These are phyloP conservation scores for Luidia sarsii DNA, from an alignment of 53 echinoderm and acorn worm genomes.

Conservation along the genomic window DNA sequence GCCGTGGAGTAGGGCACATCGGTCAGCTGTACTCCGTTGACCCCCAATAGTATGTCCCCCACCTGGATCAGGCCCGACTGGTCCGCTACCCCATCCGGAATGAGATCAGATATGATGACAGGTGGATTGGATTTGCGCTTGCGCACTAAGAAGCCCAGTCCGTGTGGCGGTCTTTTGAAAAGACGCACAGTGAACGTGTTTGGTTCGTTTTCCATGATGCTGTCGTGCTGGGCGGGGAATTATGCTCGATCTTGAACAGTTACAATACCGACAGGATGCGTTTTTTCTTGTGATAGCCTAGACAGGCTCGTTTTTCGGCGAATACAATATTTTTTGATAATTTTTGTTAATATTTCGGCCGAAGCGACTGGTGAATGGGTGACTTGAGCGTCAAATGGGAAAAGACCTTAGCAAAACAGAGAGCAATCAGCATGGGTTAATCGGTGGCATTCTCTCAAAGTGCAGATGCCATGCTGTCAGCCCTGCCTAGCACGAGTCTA, in stretches of 20 bases:
- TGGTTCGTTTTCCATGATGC: conserved; percentile 86
- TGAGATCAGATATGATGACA: conserved; percentile 92
- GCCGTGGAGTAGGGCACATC: conserved; percentile 97
- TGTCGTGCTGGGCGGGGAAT: background rate
- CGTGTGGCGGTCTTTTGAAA: conserved; percentile 90
- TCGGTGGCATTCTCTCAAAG: conserved; percentile 28
- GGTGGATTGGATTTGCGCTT: conserved; percentile 98
- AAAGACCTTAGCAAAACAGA: conserved; percentile 27
- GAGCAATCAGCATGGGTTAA: conserved; percentile 1
- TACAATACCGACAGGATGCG: background rate
- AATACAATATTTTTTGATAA: too few species aligned
- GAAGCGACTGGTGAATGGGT: background rate
- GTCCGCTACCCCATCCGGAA: conserved; percentile 94
- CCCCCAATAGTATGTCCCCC: conserved; percentile 90
- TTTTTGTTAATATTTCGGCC: too few species aligned
- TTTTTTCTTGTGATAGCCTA: conserved; percentile 19
- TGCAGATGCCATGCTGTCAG: conserved; percentile 18
- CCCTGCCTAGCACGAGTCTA: too few species aligned
- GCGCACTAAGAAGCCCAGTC: conserved; percentile 94
- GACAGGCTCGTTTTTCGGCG: too few species aligned
- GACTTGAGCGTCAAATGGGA: background rate
- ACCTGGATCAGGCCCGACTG: conserved; percentile 86
- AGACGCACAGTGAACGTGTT: conserved; percentile 97
- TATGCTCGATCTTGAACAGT: conserved; percentile 9
- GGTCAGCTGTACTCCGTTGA: conserved; percentile 91